Evolutionary conservation across 2,797 vertebrate genomes (phyloP).

Genomic region (Neosilurus hyrtlii): DNA sequence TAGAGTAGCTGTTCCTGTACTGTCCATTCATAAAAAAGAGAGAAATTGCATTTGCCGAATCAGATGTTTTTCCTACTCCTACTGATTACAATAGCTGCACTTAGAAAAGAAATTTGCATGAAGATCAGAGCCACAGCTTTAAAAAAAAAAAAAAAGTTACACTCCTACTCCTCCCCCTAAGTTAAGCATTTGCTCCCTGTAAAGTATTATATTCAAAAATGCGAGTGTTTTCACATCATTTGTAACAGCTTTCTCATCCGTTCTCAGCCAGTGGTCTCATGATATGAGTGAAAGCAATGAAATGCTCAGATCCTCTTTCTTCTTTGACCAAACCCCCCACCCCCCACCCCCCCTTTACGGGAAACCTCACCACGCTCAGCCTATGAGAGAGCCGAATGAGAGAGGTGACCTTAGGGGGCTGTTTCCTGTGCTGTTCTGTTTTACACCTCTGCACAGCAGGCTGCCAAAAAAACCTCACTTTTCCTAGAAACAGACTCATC

Average conservation of each 20-base stretch:
- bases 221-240: neutral
- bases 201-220: neutral
- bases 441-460: slow-evolving; percentile 22
- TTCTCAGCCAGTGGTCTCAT: neutral
- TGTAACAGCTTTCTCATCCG: neutral
- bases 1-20: neutral
- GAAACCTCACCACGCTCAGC: slow-evolving; percentile 30
- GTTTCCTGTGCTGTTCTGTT: slow-evolving; percentile 31
- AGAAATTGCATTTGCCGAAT: neutral
- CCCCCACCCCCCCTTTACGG: slow-evolving; percentile 25
- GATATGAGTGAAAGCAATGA: slow-evolving; percentile 10
- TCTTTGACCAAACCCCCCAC: neutral
- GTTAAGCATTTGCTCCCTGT: neutral
- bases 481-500: neutral
- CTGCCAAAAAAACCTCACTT: neutral
- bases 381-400: slow-evolving; percentile 23
- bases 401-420: slow-evolving; percentile 15
- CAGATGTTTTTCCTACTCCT: neutral
- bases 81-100: neutral
- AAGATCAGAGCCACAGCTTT: neutral
- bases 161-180: neutral
- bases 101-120: neutral
- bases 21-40: slow-evolving; percentile 36
- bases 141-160: neutral
- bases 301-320: slow-evolving; percentile 38